Conservation (phyloP, 1,140 invertebrate species). For the Vollenhovia emeryi region DNA sequence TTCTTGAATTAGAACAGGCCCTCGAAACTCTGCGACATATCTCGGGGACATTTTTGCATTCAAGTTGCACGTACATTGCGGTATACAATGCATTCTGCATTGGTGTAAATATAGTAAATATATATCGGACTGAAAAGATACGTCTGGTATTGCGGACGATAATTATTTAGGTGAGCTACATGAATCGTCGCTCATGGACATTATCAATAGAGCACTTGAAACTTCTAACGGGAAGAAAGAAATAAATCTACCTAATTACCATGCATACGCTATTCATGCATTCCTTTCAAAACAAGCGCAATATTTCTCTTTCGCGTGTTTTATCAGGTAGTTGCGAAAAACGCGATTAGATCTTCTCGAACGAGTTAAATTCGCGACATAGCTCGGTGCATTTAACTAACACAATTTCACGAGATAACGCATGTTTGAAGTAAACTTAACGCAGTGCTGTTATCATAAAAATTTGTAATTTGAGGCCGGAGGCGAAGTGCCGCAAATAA, state of each 20-base stretch:
- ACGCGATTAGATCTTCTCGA: conserved; percentile 8
- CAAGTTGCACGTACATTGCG: background rate
- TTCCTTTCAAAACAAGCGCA: background rate
- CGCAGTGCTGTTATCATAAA: background rate
- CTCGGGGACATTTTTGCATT: background rate
- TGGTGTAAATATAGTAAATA: background rate
- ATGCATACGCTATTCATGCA: conserved; percentile 4
- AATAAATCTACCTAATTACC: conserved; percentile 35
- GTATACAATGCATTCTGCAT: background rate
- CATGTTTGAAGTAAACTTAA: background rate
- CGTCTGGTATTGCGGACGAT: background rate
- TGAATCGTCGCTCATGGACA: conserved; percentile 2
- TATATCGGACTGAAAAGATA: background rate
- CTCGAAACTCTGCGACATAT: background rate
- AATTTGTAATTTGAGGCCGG: background rate
- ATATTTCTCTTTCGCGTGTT: conserved; percentile 31
- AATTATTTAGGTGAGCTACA: background rate
- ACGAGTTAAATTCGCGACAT: conserved; percentile 9
- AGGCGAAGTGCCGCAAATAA: background rate
- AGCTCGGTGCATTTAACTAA: background rate
- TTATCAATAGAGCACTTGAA: conserved; percentile 1
- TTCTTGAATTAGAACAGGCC: background rate
- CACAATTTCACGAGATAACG: background rate
- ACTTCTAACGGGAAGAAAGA: background rate
- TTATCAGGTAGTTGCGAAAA: conserved; percentile 6